Evolutionary conservation across 2,888 invertebrate genomes (phyloP), one percentile per base, ranked within the genome.

Genomic region (Cryptus viduatorius): DNA sequence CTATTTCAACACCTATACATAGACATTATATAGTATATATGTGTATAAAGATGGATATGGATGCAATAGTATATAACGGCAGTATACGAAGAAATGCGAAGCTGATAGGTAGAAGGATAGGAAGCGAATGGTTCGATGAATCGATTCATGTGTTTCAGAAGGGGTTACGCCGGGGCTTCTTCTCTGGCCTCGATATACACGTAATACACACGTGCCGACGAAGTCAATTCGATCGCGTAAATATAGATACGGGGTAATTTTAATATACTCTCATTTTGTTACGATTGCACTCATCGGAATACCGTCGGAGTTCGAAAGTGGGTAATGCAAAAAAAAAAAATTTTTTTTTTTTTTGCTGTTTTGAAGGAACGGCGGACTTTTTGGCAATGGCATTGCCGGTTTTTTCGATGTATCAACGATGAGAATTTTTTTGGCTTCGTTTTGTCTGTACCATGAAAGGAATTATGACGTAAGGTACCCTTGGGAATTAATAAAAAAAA

Each of bases 81-180:
- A 29, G 5, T 69, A 72, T 67, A 67, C 61, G 53, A 64, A 64
- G 64, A 81, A 78, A 84, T 77, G 59, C 67, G 72, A 84, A 77
- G 77, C 73, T 61, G 67, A 59, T 83, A 16, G 75, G 42, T 14
- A 24, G 50, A 61, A 42, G 50, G 53, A 59, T 71, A 65, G 56
- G 37, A 68, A 67, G 67, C 72, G 50, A 77, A 81, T 61, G 72
- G 68, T 81, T 81, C 81, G 80, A 80, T 81, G 73, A 77, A 81
- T 81, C 81, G 84, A 80, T 84, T 84, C 37, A 24, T 72, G 68
- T 73, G 69, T 50, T 78, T 68, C 53, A 19, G 59, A 10, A 50
- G 29, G 24, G 67, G 75, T 73, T 79, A 72, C 67, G 56, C 61
- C 19, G 31, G n/a, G 29, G 67, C 76, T 31, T 69, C 76, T 50